Evolutionary conservation across 2,888 invertebrate species (phyloP), one percentile per base, ranked within the genome.

Genomic region (Sinohyriopsis cumingii): DNA sequence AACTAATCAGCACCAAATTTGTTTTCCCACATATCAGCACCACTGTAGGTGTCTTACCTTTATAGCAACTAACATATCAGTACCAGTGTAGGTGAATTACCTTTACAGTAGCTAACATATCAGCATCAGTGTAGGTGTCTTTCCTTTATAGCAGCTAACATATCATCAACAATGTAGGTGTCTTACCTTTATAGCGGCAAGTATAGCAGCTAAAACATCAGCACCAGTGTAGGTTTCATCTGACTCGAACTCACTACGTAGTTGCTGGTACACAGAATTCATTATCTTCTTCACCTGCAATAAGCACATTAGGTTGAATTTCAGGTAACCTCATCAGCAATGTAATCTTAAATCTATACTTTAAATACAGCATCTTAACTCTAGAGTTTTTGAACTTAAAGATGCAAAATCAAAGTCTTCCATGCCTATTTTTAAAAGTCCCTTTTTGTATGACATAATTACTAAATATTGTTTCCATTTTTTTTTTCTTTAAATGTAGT

Each of bases 261-360:
- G 75, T 53, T 74, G 76, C 60, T 84, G 84, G 77, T 83, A 88
- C 24, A 87, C 87, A n/a, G 81, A 80, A 76, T 86, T 89, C 87
- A 88, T 89, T 61, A 88, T 86, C 69, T 86, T 87, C 82, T 88
- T 88, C 45, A 88, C 86, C 87, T 88, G 68, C 1, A 74, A 61
- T 12, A 65, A 67, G 25, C 66, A 67, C 63, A 28, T 45, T 12
- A 45, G 3, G 28, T 25, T 24, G 24, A 66, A 20, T 24, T 45
- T 45, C 62, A 12, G 15, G 12, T 22, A n/a, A 15, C 24, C 24
- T 22, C n/a, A 56, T n/a, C n/a, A 57, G 22, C 18, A n/a, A 57
- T 57, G 1, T 57, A 15, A 12, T 57, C 7, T 57, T 57, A 22
- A 12, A 22, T 33, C 7, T 28, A 28, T 5, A 5, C 28, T 28